Evolutionary conservation across 2,797 vertebrate genomes (phyloP).

Genomic region (Nannoperca obscura): DNA sequence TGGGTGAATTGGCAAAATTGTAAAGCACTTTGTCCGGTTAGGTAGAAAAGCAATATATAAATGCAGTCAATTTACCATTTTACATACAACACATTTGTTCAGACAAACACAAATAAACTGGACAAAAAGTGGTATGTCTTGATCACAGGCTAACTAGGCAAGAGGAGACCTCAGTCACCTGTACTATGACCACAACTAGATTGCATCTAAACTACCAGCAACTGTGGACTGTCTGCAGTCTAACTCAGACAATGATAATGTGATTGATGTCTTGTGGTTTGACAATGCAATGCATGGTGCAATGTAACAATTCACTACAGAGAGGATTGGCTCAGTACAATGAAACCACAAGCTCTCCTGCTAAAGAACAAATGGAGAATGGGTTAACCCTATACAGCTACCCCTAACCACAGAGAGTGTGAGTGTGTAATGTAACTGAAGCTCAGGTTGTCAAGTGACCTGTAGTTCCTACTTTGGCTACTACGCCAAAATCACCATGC

Average conservation of each 20-base stretch:
- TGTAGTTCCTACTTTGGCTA: neutral
- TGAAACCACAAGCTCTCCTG: conserved; percentile 60
- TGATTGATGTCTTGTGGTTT: conserved; percentile 57
- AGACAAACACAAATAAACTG: conserved; percentile 30
- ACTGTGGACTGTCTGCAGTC: conserved; percentile 39
- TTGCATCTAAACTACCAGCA: conserved; percentile 43
- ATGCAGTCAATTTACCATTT: too few species aligned
- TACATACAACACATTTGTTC: conserved; percentile 1
- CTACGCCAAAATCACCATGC: neutral
- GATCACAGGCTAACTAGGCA: conserved; percentile 19
- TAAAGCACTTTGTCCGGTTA: too few species aligned
- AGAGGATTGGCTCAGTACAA: conserved; percentile 49
- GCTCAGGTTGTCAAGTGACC: conserved; percentile 10
- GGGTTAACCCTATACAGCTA: conserved; percentile 44
- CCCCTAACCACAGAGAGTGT: conserved; percentile 52
- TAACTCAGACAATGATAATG: conserved; percentile 51
- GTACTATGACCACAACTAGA: conserved; percentile 39
- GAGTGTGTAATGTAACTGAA: conserved; percentile 51
- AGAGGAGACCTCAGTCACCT: conserved; percentile 29
- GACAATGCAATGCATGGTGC: conserved; percentile 49
- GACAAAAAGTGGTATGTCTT: conserved; percentile 16
- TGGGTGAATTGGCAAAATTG: too few species aligned
- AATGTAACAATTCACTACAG: conserved; percentile 49
- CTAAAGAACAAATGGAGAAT: conserved; percentile 54
- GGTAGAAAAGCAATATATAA: too few species aligned